These are phyloP conservation scores for Heliconius sara DNA, from an alignment of 2,888 invertebrate species.

Conservation along the genomic window DNA sequence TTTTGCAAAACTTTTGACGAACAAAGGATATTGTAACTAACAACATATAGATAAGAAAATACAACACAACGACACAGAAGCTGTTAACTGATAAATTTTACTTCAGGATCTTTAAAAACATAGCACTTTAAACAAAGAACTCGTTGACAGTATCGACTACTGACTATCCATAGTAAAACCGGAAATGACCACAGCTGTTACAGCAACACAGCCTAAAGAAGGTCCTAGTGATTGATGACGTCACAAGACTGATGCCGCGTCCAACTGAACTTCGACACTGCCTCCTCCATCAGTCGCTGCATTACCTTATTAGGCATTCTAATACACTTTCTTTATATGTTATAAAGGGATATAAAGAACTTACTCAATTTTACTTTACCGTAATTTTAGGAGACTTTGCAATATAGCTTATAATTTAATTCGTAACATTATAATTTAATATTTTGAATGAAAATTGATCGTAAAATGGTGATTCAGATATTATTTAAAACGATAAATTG, in stretches of 20 bases:
- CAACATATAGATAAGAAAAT: background rate
- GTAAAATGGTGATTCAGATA: no score
- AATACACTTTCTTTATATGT: constrained; percentile 33
- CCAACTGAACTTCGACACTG: constrained; percentile 53
- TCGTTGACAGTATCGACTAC: background rate
- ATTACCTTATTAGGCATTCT: constrained; percentile 55
- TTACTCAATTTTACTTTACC: no score
- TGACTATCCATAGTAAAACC: background rate
- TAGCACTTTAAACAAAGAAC: background rate
- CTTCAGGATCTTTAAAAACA: background rate
- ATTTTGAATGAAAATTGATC: no score
- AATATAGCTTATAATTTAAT: no score
- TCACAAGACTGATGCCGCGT: constrained; percentile 59
- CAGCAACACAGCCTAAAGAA: constrained; percentile 32
- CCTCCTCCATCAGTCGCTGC: constrained; percentile 53
- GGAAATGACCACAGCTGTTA: constrained; percentile 20
- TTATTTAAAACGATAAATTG: no score
- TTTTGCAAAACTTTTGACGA: no score
- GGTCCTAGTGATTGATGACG: constrained; percentile 59
- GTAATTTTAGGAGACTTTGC: no score
- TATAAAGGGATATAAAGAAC: background rate
- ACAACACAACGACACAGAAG: background rate
- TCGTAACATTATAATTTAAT: no score
- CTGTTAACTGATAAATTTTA: background rate
- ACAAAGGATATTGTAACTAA: no score